phyloP scores from a whole-genome alignment of 2,113 vertebrate genomes.

The Chrysemys picta region DNA sequence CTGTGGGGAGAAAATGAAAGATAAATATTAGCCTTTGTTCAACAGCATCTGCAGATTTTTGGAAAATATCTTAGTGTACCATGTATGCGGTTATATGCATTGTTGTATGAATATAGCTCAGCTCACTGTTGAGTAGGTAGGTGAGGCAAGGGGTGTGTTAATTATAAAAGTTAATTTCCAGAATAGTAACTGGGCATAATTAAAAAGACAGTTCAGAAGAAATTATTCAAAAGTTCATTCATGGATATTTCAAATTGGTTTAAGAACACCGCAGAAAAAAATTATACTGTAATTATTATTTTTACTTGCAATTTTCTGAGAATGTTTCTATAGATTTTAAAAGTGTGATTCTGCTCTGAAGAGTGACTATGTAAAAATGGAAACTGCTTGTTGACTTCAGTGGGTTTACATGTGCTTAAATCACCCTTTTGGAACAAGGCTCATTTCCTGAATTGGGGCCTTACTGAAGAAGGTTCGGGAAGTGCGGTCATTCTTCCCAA shows the following conservation, averaged over 20 bases:
- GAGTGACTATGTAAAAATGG: rapidly evolving
- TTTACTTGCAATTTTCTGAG: neutral
- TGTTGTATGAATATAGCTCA: neutral
- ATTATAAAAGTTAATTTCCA: neutral
- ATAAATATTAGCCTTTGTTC: neutral
- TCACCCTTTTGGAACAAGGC: neutral
- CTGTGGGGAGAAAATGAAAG: neutral
- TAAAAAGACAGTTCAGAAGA: neutral
- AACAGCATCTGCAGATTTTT: neutral
- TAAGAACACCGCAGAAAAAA: neutral
- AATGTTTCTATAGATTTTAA: neutral
- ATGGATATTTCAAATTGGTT: neutral
- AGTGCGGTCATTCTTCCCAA: neutral
- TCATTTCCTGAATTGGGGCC: neutral
- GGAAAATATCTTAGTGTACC: rapidly evolving
- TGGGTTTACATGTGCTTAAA: neutral
- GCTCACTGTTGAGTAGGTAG: neutral
- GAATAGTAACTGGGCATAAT: neutral
- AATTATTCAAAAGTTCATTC: neutral
- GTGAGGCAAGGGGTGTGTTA: neutral
- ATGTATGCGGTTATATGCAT: rapidly evolving
- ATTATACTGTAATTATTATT: neutral
- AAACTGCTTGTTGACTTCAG: neutral
- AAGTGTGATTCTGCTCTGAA: neutral
- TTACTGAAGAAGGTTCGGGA: neutral